Conservation (phyloP, 2,797 vertebrate genomes). For the Lepilemur septentrionalis region DNA sequence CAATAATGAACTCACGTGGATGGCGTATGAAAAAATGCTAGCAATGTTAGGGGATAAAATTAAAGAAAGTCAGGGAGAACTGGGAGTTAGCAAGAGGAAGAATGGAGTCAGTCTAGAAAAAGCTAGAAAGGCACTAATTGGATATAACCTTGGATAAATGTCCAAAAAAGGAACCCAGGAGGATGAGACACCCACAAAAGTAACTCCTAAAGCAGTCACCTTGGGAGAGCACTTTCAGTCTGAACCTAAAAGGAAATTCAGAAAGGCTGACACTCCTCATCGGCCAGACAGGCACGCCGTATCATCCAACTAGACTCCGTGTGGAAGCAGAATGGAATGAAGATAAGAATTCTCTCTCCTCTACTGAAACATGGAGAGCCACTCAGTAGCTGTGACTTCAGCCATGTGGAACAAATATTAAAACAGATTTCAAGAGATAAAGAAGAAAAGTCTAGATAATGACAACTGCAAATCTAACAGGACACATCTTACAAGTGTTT, state of each 20-base stretch:
- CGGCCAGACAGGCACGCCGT: fast-evolving
- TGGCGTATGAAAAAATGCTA: not conserved
- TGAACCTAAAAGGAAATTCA: not conserved
- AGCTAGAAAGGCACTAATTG: not conserved
- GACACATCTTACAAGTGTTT: not conserved
- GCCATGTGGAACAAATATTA: not conserved
- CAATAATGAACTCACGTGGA: not conserved
- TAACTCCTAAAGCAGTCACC: not conserved
- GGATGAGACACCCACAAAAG: not conserved
- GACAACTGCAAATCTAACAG: not conserved
- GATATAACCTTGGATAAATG: not conserved
- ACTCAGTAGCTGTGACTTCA: not conserved
- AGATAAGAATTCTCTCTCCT: not conserved
- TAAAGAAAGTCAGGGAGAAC: not conserved
- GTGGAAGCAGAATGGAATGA: not conserved
- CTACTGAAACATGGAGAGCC: not conserved
- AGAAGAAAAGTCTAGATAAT: not conserved
- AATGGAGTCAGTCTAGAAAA: not conserved
- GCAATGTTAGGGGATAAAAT: not conserved
- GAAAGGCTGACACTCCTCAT: not conserved
- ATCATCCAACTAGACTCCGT: not conserved
- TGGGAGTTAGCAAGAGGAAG: not conserved
- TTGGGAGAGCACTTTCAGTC: not conserved
- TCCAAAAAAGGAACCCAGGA: not conserved
- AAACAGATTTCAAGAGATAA: not conserved